Conservation (phyloP, 2,797 vertebrate genomes). For the Melanitta fusca region DNA sequence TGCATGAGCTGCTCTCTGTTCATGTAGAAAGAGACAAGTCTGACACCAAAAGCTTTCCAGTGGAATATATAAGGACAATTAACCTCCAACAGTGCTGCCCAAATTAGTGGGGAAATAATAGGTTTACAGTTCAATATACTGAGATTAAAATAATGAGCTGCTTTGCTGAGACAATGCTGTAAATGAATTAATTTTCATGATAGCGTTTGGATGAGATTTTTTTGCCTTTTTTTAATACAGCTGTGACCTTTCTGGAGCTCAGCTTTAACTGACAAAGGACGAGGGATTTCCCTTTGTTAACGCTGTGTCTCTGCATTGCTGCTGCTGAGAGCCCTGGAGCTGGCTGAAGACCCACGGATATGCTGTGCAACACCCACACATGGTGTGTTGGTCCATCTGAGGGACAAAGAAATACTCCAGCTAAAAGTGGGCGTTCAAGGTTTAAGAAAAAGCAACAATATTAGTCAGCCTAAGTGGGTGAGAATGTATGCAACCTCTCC, state of each 20-base stretch:
- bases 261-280: neutral
- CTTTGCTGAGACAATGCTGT: neutral
- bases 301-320: neutral
- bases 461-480: neutral
- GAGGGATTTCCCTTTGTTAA: neutral
- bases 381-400: fast-evolving
- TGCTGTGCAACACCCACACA: neutral
- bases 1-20: neutral
- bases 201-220: neutral
- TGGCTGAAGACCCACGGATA: neutral
- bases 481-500: neutral
- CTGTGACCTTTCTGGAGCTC: neutral
- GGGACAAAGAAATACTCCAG: neutral
- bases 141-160: neutral
- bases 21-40: neutral
- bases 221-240: neutral
- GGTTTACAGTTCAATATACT: neutral
- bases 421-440: neutral
- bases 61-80: neutral
- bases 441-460: neutral
- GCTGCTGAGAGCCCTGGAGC: neutral
- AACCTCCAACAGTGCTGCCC: neutral
- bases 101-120: neutral
- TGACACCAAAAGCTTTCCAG: neutral
- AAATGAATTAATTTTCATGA: neutral